Conservation (phyloP, 1,140 invertebrate genomes). For the Zaprionus ornatus region DNA sequence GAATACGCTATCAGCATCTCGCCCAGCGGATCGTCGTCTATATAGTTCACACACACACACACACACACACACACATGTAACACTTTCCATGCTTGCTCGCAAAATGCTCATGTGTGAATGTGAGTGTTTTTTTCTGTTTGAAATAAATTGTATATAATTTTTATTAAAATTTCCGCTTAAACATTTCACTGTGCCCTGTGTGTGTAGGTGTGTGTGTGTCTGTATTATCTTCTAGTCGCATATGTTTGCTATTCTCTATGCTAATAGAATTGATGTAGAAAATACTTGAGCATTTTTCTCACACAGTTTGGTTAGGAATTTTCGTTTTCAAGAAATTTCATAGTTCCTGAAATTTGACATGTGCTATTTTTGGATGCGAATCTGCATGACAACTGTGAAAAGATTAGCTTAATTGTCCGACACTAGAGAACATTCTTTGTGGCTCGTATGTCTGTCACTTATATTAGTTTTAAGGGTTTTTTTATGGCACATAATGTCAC, state of each 20-base stretch:
- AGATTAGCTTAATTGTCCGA: neutral
- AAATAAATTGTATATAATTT: constrained; percentile 82
- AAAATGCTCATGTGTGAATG: constrained; percentile 4
- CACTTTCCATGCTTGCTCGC: neutral
- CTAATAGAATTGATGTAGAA: constrained; percentile 6
- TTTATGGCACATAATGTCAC: neutral
- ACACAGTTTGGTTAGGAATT: constrained; percentile 15
- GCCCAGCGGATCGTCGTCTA: constrained; percentile 37
- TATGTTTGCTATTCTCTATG: constrained; percentile 13
- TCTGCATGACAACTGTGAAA: neutral
- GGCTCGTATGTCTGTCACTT: neutral
- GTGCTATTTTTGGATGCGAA: constrained; percentile 23
- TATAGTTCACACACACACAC: constrained; percentile 26
- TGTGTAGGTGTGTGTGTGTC: constrained; percentile 17
- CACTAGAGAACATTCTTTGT: neutral
- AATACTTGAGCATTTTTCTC: constrained; percentile 35
- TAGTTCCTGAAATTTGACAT: constrained; percentile 27
- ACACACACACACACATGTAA: constrained; percentile 9
- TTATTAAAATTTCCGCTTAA: constrained; percentile 82
- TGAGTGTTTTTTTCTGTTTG: constrained; percentile 64
- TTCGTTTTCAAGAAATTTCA: constrained; percentile 13
- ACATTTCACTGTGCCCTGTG: constrained; percentile 45
- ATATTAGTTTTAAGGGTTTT: neutral
- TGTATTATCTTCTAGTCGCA: constrained; percentile 5
- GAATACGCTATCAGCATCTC: constrained; percentile 38